phyloP scores from a whole-genome alignment of 1,140 invertebrate genomes.

The Ostrea denselamellosa region DNA sequence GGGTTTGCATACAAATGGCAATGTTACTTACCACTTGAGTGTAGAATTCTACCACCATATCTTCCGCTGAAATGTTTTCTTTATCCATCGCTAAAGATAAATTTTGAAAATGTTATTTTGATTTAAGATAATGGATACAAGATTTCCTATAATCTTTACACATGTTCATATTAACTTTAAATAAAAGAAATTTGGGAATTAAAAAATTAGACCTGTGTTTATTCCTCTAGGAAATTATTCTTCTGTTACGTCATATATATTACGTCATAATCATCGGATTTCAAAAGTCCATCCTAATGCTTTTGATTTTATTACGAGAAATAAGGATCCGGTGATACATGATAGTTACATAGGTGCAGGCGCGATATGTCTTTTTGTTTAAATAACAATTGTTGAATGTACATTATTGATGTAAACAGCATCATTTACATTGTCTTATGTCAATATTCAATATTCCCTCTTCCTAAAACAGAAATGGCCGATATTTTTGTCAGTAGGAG shows the following conservation, averaged over 20 bases:
- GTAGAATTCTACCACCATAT: slow-evolving; percentile 27
- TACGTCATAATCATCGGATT: slow-evolving; percentile 1
- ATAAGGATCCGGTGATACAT: background rate
- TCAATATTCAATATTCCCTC: background rate
- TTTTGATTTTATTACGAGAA: background rate
- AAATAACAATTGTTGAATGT: too few relatives aligned
- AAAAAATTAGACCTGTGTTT: background rate
- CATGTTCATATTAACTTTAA: too few relatives aligned
- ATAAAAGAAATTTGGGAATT: background rate
- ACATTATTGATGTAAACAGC: too few relatives aligned
- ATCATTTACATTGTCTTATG: background rate
- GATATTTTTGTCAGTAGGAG: background rate
- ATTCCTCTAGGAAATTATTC: background rate
- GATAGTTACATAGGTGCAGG: too few relatives aligned
- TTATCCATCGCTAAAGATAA: background rate
- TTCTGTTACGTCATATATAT: background rate
- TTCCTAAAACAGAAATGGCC: background rate
- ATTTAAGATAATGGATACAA: too few relatives aligned
- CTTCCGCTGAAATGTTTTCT: background rate
- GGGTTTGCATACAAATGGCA: too few relatives aligned
- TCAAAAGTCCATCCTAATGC: background rate
- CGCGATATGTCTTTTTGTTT: too few relatives aligned
- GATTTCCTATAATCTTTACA: too few relatives aligned
- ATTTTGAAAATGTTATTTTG: too few relatives aligned
- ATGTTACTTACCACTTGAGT: slow-evolving; percentile 11